These are phyloP conservation scores for Sciurus carolinensis DNA, from an alignment of 2,797 vertebrate species.

Conservation along the genomic window DNA sequence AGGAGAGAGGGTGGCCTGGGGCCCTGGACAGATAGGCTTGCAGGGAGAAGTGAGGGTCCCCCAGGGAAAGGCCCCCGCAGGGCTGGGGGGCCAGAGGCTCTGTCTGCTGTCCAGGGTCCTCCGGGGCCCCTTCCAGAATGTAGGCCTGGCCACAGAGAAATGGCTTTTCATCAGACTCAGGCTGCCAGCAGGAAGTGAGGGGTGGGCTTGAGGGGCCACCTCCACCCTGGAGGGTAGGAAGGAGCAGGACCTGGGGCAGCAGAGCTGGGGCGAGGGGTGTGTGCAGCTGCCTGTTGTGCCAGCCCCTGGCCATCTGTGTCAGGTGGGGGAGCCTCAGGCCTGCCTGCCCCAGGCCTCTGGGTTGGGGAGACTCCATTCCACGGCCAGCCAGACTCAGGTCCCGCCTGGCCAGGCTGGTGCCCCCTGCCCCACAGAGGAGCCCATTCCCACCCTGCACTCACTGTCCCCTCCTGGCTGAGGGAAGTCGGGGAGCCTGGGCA, in stretches of 20 bases:
- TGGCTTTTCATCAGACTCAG: conserved; percentile 23
- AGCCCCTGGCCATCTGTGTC: neutral
- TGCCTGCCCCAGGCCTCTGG: neutral
- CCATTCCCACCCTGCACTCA: too few relatives aligned
- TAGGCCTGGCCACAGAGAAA: conserved; percentile 22
- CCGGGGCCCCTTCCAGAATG: conserved; percentile 60
- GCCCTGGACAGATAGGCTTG: neutral
- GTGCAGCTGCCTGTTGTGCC: neutral
- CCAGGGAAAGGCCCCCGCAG: neutral
- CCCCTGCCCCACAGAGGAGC: neutral
- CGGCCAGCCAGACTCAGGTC: neutral
- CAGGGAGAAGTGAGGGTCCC: neutral
- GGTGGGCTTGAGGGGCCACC: conserved; percentile 53
- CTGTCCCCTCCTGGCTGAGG: neutral
- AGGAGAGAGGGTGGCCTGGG: too few relatives aligned
- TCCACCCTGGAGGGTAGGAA: neutral
- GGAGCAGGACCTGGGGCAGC: neutral
- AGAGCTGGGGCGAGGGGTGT: neutral
- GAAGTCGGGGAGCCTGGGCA: neutral
- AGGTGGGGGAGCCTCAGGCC: neutral
- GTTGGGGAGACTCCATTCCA: neutral
- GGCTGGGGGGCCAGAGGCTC: neutral
- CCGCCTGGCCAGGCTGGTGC: too few relatives aligned
- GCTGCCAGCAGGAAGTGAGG: conserved; percentile 63
- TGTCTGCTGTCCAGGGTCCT: neutral